These are phyloP conservation scores for Mesembrinibis cayennensis DNA, from an alignment of 2,113 vertebrate species.

Conservation along the genomic window DNA sequence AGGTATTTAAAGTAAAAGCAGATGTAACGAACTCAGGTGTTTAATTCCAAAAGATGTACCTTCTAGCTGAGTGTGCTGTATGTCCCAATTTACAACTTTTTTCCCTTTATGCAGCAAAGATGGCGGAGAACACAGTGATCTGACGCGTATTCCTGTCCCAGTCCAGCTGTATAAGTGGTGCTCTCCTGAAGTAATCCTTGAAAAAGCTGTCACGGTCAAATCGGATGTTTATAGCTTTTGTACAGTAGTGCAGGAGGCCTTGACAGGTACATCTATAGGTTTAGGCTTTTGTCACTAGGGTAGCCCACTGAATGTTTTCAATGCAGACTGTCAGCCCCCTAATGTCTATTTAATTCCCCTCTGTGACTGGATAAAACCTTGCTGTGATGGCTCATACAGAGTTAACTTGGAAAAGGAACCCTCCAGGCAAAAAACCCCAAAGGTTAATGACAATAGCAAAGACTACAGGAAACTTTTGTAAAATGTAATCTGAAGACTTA, in stretches of 20 bases:
- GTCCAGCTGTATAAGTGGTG: slow-evolving; percentile 76
- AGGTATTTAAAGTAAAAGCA: neutral
- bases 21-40: neutral
- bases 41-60: neutral
- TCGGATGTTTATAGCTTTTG: slow-evolving; percentile 79
- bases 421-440: neutral
- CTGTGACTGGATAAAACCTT: neutral
- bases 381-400: neutral
- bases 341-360: neutral
- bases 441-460: neutral
- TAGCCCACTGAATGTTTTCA: neutral
- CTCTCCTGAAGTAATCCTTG: slow-evolving; percentile 77
- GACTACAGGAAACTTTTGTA: neutral
- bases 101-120: slow-evolving; percentile 65
- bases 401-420: neutral
- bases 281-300: neutral
- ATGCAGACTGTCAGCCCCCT: neutral
- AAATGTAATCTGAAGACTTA: neutral
- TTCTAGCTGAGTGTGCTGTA: neutral
- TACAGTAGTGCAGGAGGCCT: slow-evolving; percentile 74
- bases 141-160: slow-evolving; percentile 71
- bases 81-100: neutral
- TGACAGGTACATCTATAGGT: slow-evolving; percentile 71
- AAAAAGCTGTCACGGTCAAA: slow-evolving; percentile 45
- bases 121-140: slow-evolving; percentile 57